phyloP scores from a whole-genome alignment of 2,888 invertebrate genomes.

The Proisotoma minuta region DNA sequence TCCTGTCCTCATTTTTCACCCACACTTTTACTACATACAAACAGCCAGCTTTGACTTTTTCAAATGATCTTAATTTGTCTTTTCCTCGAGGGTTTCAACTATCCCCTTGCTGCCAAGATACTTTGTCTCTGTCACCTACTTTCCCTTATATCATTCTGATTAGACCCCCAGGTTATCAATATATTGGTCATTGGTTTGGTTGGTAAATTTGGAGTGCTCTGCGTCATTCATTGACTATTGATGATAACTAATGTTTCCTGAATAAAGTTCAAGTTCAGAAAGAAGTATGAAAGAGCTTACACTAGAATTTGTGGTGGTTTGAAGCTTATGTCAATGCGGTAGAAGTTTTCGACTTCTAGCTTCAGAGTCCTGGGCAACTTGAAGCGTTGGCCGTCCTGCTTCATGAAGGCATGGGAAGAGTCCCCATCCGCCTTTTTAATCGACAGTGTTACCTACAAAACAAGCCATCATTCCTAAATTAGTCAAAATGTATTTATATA shows the following conservation, averaged over 20 bases:
- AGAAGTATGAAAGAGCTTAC: constrained; percentile 52
- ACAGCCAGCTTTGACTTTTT: background rate
- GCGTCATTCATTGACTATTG: background rate
- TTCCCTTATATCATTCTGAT: background rate
- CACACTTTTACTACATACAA: background rate
- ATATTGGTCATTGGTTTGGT: background rate
- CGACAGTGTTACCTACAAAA: constrained; percentile 53
- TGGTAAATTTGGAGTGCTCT: background rate
- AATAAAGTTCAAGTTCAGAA: background rate
- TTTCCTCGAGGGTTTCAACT: background rate
- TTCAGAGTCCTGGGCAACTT: constrained; percentile 58
- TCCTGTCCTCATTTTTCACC: no score
- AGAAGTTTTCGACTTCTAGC: constrained; percentile 47
- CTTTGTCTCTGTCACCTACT: constrained; percentile 3
- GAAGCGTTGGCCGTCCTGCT: constrained; percentile 59
- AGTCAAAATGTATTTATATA: no score
- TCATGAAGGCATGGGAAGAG: constrained; percentile 56
- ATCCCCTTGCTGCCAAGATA: constrained; percentile 3
- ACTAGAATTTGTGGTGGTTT: constrained; percentile 56
- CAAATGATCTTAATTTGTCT: constrained; percentile 6
- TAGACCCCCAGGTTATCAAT: background rate
- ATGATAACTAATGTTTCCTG: background rate
- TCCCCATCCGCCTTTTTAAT: constrained; percentile 55
- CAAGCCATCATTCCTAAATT: no score
- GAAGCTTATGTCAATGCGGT: constrained; percentile 56